Percentiles rank a stretch among this genome's conserved stretches.
These are phyloP conservation scores for Bombus huntii DNA, from an alignment of 1,140 invertebrate species.

Conservation along the genomic window DNA sequence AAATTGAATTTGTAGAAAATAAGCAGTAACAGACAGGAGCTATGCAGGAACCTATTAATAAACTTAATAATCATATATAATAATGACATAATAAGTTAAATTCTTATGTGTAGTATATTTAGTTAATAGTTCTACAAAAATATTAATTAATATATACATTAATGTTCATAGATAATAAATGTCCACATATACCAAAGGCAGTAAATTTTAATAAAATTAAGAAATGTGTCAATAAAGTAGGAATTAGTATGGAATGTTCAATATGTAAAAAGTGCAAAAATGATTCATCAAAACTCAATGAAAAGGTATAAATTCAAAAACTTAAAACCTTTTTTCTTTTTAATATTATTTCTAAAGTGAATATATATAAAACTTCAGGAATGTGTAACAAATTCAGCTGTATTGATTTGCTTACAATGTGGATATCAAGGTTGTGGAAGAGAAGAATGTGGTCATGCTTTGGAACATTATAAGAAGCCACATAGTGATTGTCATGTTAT, in stretches of 20 bases:
- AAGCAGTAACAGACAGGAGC: too few species aligned
- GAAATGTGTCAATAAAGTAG: conserved; percentile 84
- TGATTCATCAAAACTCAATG: conserved; percentile 69
- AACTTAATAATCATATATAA: not conserved
- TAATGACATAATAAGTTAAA: conserved; percentile 1
- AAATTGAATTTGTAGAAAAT: not conserved
- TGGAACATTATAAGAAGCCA: conserved; percentile 89
- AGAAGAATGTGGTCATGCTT: conserved; percentile 87
- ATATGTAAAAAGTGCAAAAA: conserved; percentile 83
- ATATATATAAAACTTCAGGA: conserved; percentile 34
- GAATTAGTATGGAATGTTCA: conserved; percentile 84
- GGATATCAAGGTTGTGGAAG: conserved; percentile 90
- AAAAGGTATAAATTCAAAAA: conserved; percentile 67
- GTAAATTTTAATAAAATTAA: conserved; percentile 86
- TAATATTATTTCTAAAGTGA: not conserved
- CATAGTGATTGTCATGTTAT: conserved; percentile 90
- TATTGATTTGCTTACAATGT: conserved; percentile 89
- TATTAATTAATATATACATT: not conserved
- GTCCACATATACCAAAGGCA: conserved; percentile 88
- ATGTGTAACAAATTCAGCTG: conserved; percentile 67
- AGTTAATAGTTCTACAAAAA: too few species aligned
- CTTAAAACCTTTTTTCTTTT: not conserved
- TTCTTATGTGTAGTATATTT: not conserved
- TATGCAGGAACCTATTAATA: not conserved
- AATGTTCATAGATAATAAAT: conserved; percentile 74